A percentile compares a stretch with the other conserved stretches of the same genome.
Evolutionary conservation across 2,113 vertebrate species (phyloP).

Genomic region (Myxocyprinus asiaticus): DNA sequence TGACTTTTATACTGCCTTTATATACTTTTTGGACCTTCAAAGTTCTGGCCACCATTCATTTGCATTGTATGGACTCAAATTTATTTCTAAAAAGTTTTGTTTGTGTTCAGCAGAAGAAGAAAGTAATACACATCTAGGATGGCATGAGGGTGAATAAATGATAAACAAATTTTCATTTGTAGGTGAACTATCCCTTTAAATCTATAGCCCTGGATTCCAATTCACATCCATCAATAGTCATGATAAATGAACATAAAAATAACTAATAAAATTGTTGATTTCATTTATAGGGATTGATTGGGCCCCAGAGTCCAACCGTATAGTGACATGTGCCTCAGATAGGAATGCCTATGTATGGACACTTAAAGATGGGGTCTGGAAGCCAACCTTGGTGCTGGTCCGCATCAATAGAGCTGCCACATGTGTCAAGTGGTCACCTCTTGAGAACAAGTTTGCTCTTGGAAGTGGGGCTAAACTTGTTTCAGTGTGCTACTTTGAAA

Average conservation of each 20-base stretch:
- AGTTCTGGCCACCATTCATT: no score
- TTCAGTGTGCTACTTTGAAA: constrained; percentile 82
- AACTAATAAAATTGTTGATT: neutral
- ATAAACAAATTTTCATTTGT: no score
- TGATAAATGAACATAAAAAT: neutral
- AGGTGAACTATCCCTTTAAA: no score
- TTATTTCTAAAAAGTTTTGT: no score
- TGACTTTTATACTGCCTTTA: no score
- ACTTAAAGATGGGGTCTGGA: constrained; percentile 75
- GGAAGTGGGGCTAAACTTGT: constrained; percentile 78
- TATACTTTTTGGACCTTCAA: no score
- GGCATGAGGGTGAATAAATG: no score
- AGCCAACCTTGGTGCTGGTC: constrained; percentile 80
- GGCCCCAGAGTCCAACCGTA: constrained; percentile 79
- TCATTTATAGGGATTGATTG: constrained; percentile 75
- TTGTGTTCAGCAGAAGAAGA: no score
- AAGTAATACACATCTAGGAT: no score
- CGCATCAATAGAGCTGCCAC: constrained; percentile 82
- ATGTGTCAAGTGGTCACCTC: constrained; percentile 80
- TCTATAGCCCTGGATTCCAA: no score
- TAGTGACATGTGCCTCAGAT: constrained; percentile 79
- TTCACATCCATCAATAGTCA: neutral
- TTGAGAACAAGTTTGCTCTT: constrained; percentile 81
- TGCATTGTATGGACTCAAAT: no score
- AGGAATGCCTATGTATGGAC: constrained; percentile 83